Base-by-base conservation (phyloP, 2,113 vertebrate genomes). In the Sardina pilchardus region DNA sequence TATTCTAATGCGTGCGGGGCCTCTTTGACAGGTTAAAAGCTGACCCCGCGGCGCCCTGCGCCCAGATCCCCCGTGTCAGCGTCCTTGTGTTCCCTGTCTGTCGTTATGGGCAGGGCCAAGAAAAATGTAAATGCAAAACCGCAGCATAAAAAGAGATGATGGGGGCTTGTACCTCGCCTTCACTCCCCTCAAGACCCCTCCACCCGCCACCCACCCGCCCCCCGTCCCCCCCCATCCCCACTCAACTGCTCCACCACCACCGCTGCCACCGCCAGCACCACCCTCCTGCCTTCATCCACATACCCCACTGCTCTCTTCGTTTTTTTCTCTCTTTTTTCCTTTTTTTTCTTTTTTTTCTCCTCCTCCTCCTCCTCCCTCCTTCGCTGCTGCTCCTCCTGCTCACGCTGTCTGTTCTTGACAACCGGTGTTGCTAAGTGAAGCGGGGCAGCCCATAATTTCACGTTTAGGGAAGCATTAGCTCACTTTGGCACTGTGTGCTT, bases 1-100 rank as follows among this genome's bases (percentile, higher is more conserved):
- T 96, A 96, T 96, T 96, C 94, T 96, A 95, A 96, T 96, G 94
- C 96, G 95, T 95, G 94, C 94, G 91, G 53, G 91, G 91, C 88
- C 94, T 93, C 71, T 93, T 88, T 96, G 95, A 96, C 95, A 96
- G 95, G 93, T 95, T 94, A 95, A 95, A 92, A 93, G 93, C 90
- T 91, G 93, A 91, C 94, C 95, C 48, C 93, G 86, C 94, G 93
- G 94, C 91, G 87, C 93, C 90, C 90, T 12, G 83, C 89, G 88
- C 2, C 1, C 10, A 92, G 92, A 93, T 93, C 91, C 92, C 83
- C 87, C 85, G 90, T 96, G 95, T 95, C 95, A 96, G 89, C 39
- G 87, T 95, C 95, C 94, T 91, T 94, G 94, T 95, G 95, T 95
- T 95, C 92, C 91, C 92, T 96, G 95, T 96, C 95, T 89, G 83